phyloP scores from a whole-genome alignment of 2,113 vertebrate genomes.

The Cephalopterus ornatus region DNA sequence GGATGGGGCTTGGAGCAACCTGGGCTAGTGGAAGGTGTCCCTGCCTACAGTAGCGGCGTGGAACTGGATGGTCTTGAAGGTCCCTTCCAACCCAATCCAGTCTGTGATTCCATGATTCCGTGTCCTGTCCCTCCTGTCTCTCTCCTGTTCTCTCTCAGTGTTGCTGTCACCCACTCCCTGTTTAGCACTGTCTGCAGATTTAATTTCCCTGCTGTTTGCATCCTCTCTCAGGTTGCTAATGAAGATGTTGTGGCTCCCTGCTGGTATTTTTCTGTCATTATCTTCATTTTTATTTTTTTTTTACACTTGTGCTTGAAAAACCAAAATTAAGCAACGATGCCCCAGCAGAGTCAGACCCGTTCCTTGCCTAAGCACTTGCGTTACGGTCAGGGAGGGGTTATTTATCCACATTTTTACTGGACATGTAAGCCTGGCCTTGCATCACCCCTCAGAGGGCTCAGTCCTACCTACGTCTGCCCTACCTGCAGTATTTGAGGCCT shows the following conservation, averaged over 20 bases:
- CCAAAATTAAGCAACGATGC: rapidly evolving
- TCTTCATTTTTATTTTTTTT: not conserved
- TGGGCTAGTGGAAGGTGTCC: rapidly evolving
- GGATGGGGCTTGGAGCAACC: rapidly evolving
- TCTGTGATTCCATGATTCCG: not conserved
- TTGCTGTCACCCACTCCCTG: not conserved
- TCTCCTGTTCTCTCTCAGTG: not conserved
- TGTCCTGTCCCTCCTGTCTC: not conserved
- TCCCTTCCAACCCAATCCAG: not conserved
- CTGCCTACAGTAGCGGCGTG: not conserved
- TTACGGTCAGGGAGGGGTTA: not conserved
- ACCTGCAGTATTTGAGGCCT: not conserved
- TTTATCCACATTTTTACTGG: not conserved
- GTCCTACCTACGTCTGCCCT: not conserved
- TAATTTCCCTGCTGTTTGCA: conserved; percentile 10
- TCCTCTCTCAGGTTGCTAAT: conserved; percentile 14
- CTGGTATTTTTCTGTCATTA: conserved; percentile 38
- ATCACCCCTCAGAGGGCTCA: not conserved
- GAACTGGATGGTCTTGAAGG: not conserved
- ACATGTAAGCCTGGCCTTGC: not conserved
- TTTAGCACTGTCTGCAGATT: not conserved
- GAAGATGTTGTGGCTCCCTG: not conserved
- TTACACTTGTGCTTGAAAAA: not conserved
- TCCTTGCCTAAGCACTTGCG: not conserved
- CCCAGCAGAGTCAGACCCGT: not conserved